A percentile compares a stretch with the other conserved stretches of the same genome.
Evolutionary conservation across 2,797 vertebrate genomes (phyloP).

Genomic region (Fistularia tabacaria): DNA sequence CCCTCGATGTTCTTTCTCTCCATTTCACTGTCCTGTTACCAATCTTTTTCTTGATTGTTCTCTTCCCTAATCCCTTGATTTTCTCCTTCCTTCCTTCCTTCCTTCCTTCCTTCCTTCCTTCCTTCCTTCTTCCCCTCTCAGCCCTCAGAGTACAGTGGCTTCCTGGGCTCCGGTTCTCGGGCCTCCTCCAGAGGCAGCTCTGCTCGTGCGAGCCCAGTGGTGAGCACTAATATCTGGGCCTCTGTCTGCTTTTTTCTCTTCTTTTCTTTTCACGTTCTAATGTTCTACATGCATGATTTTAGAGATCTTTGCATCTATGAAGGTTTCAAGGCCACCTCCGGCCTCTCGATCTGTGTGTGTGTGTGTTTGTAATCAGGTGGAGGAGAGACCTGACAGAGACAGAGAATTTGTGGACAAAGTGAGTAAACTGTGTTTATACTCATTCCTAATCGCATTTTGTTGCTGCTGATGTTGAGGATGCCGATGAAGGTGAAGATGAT

Average conservation of each 20-base stretch:
- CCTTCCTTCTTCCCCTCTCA: slow-evolving; percentile 38
- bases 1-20: neutral
- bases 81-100: neutral
- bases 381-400: slow-evolving; percentile 79
- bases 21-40: neutral
- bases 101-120: neutral
- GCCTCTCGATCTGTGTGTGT: neutral
- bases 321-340: too few relatives aligned
- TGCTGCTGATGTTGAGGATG: too few relatives aligned
- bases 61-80: too few relatives aligned
- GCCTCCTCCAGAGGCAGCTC: slow-evolving; percentile 86
- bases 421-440: neutral
- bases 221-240: slow-evolving; percentile 72
- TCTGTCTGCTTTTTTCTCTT: too few relatives aligned
- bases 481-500: too few relatives aligned
- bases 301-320: too few relatives aligned
- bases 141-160: slow-evolving; percentile 85
- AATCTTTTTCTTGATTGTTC: neutral
- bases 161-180: slow-evolving; percentile 85
- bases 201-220: slow-evolving; percentile 94
- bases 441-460: too few relatives aligned
- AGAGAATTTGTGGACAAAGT: slow-evolving; percentile 90
- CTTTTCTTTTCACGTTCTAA: too few relatives aligned
- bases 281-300: too few relatives aligned
- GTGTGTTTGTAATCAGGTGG: slow-evolving; percentile 76